phyloP scores from a whole-genome alignment of 2,113 vertebrate species.

The Carassius gibelio region DNA sequence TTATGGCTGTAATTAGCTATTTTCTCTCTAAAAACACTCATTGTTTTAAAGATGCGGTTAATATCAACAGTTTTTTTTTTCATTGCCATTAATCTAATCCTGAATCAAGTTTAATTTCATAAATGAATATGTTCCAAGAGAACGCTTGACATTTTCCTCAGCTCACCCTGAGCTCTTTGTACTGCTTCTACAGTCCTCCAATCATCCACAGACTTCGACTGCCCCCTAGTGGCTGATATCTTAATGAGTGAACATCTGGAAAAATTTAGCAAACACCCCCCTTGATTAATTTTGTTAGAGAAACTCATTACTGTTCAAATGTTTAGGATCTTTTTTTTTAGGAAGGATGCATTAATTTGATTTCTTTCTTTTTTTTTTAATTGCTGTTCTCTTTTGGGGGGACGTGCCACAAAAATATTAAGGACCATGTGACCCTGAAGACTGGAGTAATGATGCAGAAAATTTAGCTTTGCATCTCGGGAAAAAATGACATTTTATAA shows the following conservation, averaged over 20 bases:
- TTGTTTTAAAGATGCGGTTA: background rate
- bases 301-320: too few species aligned
- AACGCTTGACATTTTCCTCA: slow-evolving; percentile 23
- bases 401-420: background rate
- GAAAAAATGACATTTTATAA: too few species aligned
- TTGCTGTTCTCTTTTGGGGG: too few species aligned
- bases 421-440: too few species aligned
- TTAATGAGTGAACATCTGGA: background rate
- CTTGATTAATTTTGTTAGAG: slow-evolving; percentile 24
- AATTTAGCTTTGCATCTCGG: too few species aligned
- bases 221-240: slow-evolving; percentile 44
- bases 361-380: too few species aligned
- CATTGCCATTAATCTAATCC: background rate
- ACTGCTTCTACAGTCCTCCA: slow-evolving; percentile 13
- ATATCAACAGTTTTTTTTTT: slow-evolving; percentile 24
- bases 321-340: too few species aligned
- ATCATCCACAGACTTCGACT: slow-evolving; percentile 37
- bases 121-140: slow-evolving; percentile 29
- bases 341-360: too few species aligned
- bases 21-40: slow-evolving; percentile 14
- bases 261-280: slow-evolving; percentile 21
- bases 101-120: slow-evolving; percentile 14
- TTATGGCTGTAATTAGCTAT: slow-evolving; percentile 41
- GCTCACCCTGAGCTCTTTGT: slow-evolving; percentile 34
- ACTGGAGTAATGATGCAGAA: too few species aligned